Evolutionary conservation across 2,888 invertebrate genomes (phyloP).

Genomic region (Pseudanteris insignis): DNA sequence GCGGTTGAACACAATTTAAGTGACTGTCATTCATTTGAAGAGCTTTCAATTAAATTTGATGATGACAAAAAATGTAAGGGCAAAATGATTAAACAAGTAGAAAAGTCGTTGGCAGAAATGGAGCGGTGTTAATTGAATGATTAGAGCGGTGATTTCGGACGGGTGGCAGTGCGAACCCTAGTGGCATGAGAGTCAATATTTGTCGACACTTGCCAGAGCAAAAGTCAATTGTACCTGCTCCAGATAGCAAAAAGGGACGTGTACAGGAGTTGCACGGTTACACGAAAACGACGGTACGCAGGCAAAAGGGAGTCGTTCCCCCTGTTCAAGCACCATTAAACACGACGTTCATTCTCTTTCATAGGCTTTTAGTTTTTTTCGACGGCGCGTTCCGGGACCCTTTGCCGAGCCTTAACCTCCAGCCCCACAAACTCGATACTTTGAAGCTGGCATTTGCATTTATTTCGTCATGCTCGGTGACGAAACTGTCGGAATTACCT

Average conservation of each 20-base stretch:
- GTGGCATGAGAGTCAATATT: slow-evolving; percentile 62
- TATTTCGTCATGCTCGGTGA: slow-evolving; percentile 37
- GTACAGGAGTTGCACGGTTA: slow-evolving; percentile 26
- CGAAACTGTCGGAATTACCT: slow-evolving; percentile 31
- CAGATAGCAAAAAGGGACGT: slow-evolving; percentile 48
- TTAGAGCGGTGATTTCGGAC: slow-evolving; percentile 32
- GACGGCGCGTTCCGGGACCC: slow-evolving; percentile 17
- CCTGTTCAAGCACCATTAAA: slow-evolving; percentile 65
- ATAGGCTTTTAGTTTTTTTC: slow-evolving; percentile 38
- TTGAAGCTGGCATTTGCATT: slow-evolving; percentile 41
- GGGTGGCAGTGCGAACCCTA: slow-evolving; percentile 51
- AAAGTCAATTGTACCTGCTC: slow-evolving; percentile 59
- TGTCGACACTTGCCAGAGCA: slow-evolving; percentile 60
- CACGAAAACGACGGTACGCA: slow-evolving; percentile 21
- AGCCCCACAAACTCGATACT: slow-evolving; percentile 30
- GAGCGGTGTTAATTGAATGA: slow-evolving; percentile 40
- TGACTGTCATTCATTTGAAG: no score
- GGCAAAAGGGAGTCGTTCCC: slow-evolving; percentile 29
- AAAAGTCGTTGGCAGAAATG: no score
- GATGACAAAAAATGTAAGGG: no score
- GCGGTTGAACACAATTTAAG: no score
- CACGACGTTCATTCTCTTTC: slow-evolving; percentile 61
- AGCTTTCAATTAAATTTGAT: no score
- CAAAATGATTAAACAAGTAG: no score
- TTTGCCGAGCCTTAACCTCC: no score